Evolutionary conservation across 2,113 vertebrate species (phyloP).

Genomic region (Numenius arquata): DNA sequence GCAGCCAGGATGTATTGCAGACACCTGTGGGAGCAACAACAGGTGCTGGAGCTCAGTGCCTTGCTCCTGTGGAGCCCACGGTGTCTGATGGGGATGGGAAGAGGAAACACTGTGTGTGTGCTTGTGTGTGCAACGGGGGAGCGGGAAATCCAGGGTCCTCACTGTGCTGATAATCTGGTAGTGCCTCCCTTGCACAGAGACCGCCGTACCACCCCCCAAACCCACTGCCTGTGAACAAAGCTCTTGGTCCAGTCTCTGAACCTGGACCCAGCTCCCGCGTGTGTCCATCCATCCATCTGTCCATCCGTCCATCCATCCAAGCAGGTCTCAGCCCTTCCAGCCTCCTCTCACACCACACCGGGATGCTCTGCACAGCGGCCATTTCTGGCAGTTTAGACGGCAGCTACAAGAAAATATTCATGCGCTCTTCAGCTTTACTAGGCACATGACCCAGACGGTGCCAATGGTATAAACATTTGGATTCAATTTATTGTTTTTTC

Average conservation of each 20-base stretch:
- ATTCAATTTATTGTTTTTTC: background rate
- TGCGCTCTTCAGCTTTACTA: background rate
- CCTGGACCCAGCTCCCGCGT: background rate
- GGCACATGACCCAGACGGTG: background rate
- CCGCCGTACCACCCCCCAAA: background rate
- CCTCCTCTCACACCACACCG: rapidly evolving
- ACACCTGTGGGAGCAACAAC: rapidly evolving
- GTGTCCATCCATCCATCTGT: background rate
- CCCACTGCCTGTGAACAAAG: background rate
- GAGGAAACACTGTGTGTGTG: background rate
- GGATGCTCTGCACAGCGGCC: background rate
- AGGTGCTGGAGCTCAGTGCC: background rate
- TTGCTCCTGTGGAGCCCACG: rapidly evolving
- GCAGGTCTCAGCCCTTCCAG: background rate
- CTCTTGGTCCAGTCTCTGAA: background rate
- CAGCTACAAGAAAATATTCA: background rate
- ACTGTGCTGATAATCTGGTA: background rate
- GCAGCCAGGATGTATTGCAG: background rate
- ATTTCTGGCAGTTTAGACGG: background rate
- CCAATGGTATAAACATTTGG: slow-evolving; percentile 21
- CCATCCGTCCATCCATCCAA: background rate
- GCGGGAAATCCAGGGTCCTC: background rate
- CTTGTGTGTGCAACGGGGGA: background rate
- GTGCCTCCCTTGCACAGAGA: background rate
- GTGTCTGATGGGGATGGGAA: background rate